Evolutionary conservation across 1,140 invertebrate species (phyloP).

Genomic region (Telenomus remus): DNA sequence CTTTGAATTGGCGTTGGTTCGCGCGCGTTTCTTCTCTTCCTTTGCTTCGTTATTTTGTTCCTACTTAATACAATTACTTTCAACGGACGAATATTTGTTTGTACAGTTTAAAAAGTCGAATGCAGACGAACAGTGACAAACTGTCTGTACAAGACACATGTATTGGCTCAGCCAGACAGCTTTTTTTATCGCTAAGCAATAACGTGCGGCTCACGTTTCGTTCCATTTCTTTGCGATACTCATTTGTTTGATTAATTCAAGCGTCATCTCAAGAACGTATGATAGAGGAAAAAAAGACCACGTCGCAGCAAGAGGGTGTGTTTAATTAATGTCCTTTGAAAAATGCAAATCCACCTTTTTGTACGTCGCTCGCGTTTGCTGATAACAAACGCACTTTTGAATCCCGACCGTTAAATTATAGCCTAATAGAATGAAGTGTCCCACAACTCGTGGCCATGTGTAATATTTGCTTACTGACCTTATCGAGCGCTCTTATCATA

Average conservation of each 20-base stretch:
- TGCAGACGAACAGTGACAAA: constrained; percentile 29
- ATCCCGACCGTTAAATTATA: background rate
- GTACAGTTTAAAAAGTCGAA: constrained; percentile 48
- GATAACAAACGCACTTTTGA: background rate
- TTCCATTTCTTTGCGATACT: constrained; percentile 5
- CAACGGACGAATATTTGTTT: constrained; percentile 45
- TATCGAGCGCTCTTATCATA: constrained; percentile 49
- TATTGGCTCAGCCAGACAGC: constrained; percentile 16
- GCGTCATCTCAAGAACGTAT: constrained; percentile 1
- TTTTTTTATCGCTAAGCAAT: constrained; percentile 31
- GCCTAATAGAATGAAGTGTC: background rate
- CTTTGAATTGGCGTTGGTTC: constrained; percentile 46
- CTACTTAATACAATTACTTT: constrained; percentile 50
- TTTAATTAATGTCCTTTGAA: background rate
- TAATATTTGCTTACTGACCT: constrained; percentile 41
- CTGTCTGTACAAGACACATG: constrained; percentile 24
- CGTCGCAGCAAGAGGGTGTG: no score
- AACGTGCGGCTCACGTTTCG: constrained; percentile 8
- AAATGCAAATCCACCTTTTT: background rate
- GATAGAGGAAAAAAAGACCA: background rate
- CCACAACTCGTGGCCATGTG: constrained; percentile 12
- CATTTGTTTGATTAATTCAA: constrained; percentile 1
- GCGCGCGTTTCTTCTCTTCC: constrained; percentile 36
- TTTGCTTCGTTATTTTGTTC: constrained; percentile 48
- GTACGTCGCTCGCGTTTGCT: background rate